Percentiles rank a stretch among this genome's conserved stretches.
Conservation (phyloP, 2,888 invertebrate genomes). For the Cheilosia vernalis region DNA sequence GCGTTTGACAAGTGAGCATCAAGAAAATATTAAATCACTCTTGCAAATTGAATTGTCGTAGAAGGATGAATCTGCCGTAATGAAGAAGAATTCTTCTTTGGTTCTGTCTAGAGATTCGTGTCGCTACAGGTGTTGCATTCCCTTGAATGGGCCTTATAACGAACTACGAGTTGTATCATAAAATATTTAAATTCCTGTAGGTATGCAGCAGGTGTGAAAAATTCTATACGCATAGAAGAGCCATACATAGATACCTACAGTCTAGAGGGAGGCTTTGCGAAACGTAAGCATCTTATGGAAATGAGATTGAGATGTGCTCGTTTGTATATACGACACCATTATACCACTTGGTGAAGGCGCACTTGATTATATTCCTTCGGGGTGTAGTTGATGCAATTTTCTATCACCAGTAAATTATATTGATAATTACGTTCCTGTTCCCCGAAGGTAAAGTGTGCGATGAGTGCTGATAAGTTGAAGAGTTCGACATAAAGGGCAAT, state of each 20-base stretch:
- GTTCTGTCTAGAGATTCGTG: constrained; percentile 10
- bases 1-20: constrained; percentile 41
- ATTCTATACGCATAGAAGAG: neutral
- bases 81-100: constrained; percentile 17
- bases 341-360: neutral
- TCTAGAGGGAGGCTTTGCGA: neutral
- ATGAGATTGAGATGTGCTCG: constrained; percentile 36
- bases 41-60: constrained; percentile 58
- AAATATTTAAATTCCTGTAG: constrained; percentile 46
- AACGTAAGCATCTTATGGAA: constrained; percentile 53
- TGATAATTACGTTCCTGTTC: constrained; percentile 35
- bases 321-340: neutral
- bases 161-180: constrained; percentile 45
- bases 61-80: constrained; percentile 34
- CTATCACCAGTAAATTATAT: constrained; percentile 53
- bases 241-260: neutral
- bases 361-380: constrained; percentile 11
- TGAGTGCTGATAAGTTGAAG: constrained; percentile 28
- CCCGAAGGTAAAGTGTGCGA: constrained; percentile 5
- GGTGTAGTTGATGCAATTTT: constrained; percentile 45
- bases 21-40: constrained; percentile 58
- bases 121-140: constrained; percentile 63
- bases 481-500: constrained; percentile 28
- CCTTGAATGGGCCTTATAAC: constrained; percentile 33
- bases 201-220: constrained; percentile 38